Conservation (phyloP, 37 sponge, comb jelly and placozoan species). For the Aphrocallistes beatrix region DNA sequence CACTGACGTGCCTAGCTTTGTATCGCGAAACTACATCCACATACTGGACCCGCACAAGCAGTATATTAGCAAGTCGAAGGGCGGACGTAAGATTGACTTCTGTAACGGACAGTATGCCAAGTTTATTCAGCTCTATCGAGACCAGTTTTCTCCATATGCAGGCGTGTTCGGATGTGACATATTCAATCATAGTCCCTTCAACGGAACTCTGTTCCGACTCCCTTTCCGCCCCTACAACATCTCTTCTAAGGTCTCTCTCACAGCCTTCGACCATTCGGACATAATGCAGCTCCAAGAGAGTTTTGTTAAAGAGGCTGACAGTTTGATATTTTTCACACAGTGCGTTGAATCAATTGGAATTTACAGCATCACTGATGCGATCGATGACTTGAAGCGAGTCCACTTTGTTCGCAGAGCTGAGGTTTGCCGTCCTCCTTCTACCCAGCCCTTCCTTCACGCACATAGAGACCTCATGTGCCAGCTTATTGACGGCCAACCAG, state of each 20-base stretch:
- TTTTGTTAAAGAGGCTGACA: not conserved
- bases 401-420: not conserved
- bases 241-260: not conserved
- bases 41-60: slow-evolving; percentile 70
- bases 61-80: slow-evolving; percentile 20
- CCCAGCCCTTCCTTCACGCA: not conserved
- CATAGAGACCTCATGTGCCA: not conserved
- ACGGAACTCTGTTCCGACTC: slow-evolving; percentile 65
- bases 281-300: not conserved
- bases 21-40: slow-evolving; percentile 39
- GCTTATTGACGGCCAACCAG: not conserved
- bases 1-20: slow-evolving; percentile 73
- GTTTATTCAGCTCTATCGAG: slow-evolving; percentile 22
- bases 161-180: slow-evolving; percentile 54
- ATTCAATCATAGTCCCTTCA: slow-evolving; percentile 18
- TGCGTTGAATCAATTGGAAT: not conserved
- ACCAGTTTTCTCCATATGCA: slow-evolving; percentile 59
- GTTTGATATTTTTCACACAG: not conserved
- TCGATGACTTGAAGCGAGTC: not conserved
- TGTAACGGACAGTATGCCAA: slow-evolving; percentile 36
- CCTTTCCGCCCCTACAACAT: slow-evolving; percentile 36
- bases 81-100: slow-evolving; percentile 34
- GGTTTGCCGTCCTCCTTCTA: not conserved
- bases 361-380: not conserved
- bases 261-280: not conserved